phyloP scores from a whole-genome alignment of 2,888 invertebrate genomes.

The Leucoptera coffeella region DNA sequence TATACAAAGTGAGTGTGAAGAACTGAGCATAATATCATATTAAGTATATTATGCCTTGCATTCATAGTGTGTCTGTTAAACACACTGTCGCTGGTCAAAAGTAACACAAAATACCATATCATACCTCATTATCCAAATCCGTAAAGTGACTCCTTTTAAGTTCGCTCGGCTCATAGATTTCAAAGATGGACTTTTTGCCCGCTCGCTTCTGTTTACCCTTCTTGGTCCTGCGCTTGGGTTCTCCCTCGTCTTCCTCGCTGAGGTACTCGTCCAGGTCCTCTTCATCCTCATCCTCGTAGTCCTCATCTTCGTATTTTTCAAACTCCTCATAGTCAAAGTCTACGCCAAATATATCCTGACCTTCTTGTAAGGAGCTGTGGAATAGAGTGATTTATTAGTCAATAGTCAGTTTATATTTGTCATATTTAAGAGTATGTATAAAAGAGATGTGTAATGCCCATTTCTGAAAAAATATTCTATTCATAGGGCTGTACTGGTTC shows the following conservation, averaged over 20 bases:
- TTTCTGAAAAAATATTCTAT: too few relatives aligned
- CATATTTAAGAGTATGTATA: too few relatives aligned
- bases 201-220: constrained; percentile 71
- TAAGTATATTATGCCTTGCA: too few relatives aligned
- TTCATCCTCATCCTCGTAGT: constrained; percentile 78
- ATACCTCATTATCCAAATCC: constrained; percentile 79
- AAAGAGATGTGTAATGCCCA: too few relatives aligned
- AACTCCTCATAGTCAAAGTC: constrained; percentile 95
- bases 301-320: constrained; percentile 80
- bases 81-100: too few relatives aligned
- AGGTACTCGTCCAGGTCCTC: constrained; percentile 72
- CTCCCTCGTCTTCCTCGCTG: constrained; percentile 66
- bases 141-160: constrained; percentile 94
- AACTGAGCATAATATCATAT: too few relatives aligned
- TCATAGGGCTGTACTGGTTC: too few relatives aligned
- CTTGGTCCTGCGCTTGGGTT: constrained; percentile 58
- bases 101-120: too few relatives aligned
- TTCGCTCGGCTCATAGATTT: constrained; percentile 96
- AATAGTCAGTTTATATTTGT: too few relatives aligned
- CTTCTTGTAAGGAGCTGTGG: constrained; percentile 85
- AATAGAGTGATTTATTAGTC: too few relatives aligned
- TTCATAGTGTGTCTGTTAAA: too few relatives aligned
- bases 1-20: too few relatives aligned
- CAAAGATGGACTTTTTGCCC: constrained; percentile 81
- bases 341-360: constrained; percentile 98